Evolutionary conservation across 2,888 invertebrate genomes (phyloP).

Genomic region (Junonia oenone): DNA sequence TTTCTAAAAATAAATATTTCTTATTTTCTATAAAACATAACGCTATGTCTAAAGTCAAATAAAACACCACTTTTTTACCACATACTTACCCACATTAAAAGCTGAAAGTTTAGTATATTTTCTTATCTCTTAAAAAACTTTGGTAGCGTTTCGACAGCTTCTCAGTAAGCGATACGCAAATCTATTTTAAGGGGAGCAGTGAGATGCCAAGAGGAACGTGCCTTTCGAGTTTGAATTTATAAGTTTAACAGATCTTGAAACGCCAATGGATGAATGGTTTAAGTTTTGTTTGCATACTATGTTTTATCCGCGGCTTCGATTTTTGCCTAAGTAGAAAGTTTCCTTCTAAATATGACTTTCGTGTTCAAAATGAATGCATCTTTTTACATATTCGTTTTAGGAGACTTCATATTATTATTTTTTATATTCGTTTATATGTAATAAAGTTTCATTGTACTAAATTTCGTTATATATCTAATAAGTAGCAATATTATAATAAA

Average conservation of each 20-base stretch:
- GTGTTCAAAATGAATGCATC: not conserved
- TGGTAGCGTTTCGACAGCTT: not conserved
- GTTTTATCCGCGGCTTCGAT: not conserved
- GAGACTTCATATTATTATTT: too few relatives aligned
- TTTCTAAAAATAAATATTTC: too few relatives aligned
- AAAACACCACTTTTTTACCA: not conserved
- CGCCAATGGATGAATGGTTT: not conserved
- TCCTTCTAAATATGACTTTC: too few relatives aligned
- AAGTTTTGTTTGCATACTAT: not conserved
- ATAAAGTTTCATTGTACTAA: too few relatives aligned
- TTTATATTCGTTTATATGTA: too few relatives aligned
- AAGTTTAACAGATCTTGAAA: not conserved
- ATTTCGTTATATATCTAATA: too few relatives aligned
- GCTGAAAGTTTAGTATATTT: not conserved
- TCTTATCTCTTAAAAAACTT: not conserved
- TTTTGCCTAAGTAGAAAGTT: too few relatives aligned
- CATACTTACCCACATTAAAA: not conserved
- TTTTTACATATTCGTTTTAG: too few relatives aligned
- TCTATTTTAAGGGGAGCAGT: not conserved
- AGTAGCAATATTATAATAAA: too few relatives aligned
- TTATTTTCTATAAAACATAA: too few relatives aligned
- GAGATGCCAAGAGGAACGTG: not conserved
- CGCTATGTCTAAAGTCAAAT: not conserved
- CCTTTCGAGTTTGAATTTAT: not conserved
- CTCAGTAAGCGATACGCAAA: not conserved